Conservation (phyloP, 1,140 invertebrate genomes). For the Scaptodrosophila lebanonensis region DNA sequence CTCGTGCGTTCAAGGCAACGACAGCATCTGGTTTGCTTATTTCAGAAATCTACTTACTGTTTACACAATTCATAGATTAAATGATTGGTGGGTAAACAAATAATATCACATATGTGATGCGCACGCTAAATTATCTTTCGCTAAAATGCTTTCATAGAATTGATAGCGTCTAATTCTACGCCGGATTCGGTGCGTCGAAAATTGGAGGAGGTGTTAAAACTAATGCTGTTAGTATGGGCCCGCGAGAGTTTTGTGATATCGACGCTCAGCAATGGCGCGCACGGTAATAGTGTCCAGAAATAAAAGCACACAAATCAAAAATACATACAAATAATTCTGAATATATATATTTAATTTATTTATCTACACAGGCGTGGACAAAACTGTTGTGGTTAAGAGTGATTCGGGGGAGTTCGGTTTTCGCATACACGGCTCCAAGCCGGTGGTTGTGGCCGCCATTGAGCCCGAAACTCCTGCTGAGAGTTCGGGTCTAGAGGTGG, state of each 20-base stretch:
- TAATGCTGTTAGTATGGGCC: conserved; percentile 89
- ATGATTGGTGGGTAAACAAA: conserved; percentile 71
- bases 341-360: conserved; percentile 9
- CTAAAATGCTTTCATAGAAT: conserved; percentile 35
- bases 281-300: conserved; percentile 78
- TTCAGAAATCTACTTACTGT: conserved; percentile 19
- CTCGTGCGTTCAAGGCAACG: conserved; percentile 2
- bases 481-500: conserved; percentile 92
- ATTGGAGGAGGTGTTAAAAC: conserved; percentile 86
- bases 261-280: conserved; percentile 79
- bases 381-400: conserved; percentile 88
- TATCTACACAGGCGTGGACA: conserved; percentile 85
- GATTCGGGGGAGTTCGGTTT: conserved; percentile 96
- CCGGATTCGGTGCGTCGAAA: conserved; percentile 81
- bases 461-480: conserved; percentile 94
- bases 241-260: conserved; percentile 84
- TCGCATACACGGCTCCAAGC: conserved; percentile 95
- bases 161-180: conserved; percentile 75
- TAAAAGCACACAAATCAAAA: conserved; percentile 62
- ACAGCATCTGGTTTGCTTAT: conserved; percentile 24
- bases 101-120: not conserved
- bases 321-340: not conserved
- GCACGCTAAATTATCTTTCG: not conserved
- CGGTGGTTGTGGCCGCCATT: conserved; percentile 96
- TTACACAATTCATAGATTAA: conserved; percentile 42